Conservation (phyloP, 2,888 invertebrate species). For the Iphiclides podalirius region DNA sequence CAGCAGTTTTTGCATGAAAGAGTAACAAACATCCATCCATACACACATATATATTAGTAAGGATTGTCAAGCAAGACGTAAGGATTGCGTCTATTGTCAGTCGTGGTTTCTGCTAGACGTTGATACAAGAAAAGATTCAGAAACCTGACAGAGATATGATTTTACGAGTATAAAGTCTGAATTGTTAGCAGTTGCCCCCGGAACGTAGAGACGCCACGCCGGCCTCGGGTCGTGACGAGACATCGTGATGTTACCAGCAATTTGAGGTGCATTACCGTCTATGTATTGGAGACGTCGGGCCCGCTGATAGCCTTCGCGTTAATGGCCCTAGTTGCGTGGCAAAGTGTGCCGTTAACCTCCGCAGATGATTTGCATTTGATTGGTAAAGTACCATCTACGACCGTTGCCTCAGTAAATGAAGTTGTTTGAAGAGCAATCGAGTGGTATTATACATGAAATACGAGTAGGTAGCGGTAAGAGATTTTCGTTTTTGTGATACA, state of each 20-base stretch:
- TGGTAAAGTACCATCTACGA: background rate
- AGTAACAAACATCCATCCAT: too few species aligned
- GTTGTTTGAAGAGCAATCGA: background rate
- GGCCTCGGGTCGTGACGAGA: slow-evolving; percentile 34
- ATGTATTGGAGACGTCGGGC: slow-evolving; percentile 28
- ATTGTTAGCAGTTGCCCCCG: background rate
- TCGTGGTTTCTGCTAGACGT: too few species aligned
- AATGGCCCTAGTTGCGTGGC: slow-evolving; percentile 10
- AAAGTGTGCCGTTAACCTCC: slow-evolving; percentile 21
- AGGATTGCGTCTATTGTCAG: too few species aligned
- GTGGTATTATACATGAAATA: too few species aligned
- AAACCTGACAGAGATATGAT: too few species aligned
- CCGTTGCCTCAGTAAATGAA: slow-evolving; percentile 10
- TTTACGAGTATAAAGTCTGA: slow-evolving; percentile 15
- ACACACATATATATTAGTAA: too few species aligned
- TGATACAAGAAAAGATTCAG: too few species aligned
- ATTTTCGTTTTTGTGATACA: too few species aligned
- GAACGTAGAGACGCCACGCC: slow-evolving; percentile 10
- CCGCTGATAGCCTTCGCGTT: slow-evolving; percentile 11
- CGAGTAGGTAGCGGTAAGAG: too few species aligned
- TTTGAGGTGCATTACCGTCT: slow-evolving; percentile 36
- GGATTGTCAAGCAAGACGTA: too few species aligned
- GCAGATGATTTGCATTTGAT: slow-evolving; percentile 11
- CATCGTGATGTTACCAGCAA: slow-evolving; percentile 39
- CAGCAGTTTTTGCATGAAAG: too few species aligned